Evolutionary conservation across 2,113 vertebrate species (phyloP).

Genomic region (Tetraodon nigroviridis): DNA sequence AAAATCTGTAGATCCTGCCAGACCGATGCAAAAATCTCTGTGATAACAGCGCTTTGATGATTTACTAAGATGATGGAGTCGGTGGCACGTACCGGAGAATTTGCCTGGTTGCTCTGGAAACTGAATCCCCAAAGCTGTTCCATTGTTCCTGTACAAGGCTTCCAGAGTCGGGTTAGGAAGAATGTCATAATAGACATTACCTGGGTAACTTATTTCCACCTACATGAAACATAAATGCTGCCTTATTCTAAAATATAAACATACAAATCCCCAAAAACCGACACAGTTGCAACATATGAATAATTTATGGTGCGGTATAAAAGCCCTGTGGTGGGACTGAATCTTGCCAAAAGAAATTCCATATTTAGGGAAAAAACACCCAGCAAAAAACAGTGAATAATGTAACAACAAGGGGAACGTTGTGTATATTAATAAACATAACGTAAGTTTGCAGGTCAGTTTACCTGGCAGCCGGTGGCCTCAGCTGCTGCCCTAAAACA

Average conservation of each 20-base stretch:
- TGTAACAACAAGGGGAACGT: slow-evolving; percentile 10
- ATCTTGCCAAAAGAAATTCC: slow-evolving; percentile 16
- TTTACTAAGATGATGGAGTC: neutral
- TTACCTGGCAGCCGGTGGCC: slow-evolving; percentile 84
- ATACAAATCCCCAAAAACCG: neutral
- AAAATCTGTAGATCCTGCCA: slow-evolving; percentile 85
- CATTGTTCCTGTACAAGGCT: slow-evolving; percentile 79
- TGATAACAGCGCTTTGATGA: slow-evolving; percentile 8
- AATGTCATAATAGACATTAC: slow-evolving; percentile 78
- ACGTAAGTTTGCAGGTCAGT: slow-evolving; percentile 8
- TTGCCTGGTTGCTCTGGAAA: slow-evolving; percentile 68
- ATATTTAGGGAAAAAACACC: slow-evolving; percentile 23
- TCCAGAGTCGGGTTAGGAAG: slow-evolving; percentile 81
- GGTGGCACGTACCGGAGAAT: slow-evolving; percentile 71
- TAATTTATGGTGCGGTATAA: too few species aligned
- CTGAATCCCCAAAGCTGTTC: slow-evolving; percentile 78
- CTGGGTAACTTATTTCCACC: slow-evolving; percentile 77
- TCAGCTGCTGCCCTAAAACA: slow-evolving; percentile 84
- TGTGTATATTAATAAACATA: neutral
- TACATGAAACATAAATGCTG: slow-evolving; percentile 40
- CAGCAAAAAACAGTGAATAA: slow-evolving; percentile 32
- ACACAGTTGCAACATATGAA: neutral
- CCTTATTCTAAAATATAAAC: neutral
- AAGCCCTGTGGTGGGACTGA: too few species aligned
- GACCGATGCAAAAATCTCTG: slow-evolving; percentile 27